Conservation (phyloP, 1,140 invertebrate species). For the Elysia chlorotica region DNA sequence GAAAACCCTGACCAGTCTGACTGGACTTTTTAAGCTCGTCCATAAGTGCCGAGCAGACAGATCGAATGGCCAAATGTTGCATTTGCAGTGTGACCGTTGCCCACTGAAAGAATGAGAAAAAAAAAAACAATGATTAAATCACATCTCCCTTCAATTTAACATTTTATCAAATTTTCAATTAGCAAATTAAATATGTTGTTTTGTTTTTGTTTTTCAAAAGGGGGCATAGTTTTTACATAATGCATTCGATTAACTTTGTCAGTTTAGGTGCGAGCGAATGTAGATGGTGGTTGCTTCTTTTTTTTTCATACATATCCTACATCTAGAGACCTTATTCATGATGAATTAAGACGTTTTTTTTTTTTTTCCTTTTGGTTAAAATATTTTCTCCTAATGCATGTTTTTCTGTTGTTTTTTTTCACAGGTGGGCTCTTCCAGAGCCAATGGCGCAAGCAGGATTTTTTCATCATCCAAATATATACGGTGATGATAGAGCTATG, state of each 20-base stretch:
- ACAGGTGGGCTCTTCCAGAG: slow-evolving; percentile 89
- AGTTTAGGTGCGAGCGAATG: too few relatives aligned
- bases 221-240: too few relatives aligned
- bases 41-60: slow-evolving; percentile 78
- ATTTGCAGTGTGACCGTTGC: slow-evolving; percentile 84
- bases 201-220: too few relatives aligned
- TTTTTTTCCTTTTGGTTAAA: neutral
- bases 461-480: slow-evolving; percentile 88
- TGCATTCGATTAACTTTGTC: too few relatives aligned
- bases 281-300: too few relatives aligned
- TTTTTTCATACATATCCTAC: too few relatives aligned
- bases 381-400: neutral
- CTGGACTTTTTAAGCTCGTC: slow-evolving; percentile 81
- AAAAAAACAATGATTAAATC: too few relatives aligned
- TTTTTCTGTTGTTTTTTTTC: slow-evolving; percentile 32
- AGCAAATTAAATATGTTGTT: too few relatives aligned
- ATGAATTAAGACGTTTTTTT: neutral
- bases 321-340: too few relatives aligned
- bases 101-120: slow-evolving; percentile 76
- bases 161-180: too few relatives aligned
- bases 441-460: slow-evolving; percentile 96
- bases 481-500: slow-evolving; percentile 89
- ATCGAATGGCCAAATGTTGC: slow-evolving; percentile 76
- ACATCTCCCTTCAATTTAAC: too few relatives aligned
- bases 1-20: slow-evolving; percentile 80